phyloP scores from a whole-genome alignment of 2,888 invertebrate species.

The Xestia xanthographa region DNA sequence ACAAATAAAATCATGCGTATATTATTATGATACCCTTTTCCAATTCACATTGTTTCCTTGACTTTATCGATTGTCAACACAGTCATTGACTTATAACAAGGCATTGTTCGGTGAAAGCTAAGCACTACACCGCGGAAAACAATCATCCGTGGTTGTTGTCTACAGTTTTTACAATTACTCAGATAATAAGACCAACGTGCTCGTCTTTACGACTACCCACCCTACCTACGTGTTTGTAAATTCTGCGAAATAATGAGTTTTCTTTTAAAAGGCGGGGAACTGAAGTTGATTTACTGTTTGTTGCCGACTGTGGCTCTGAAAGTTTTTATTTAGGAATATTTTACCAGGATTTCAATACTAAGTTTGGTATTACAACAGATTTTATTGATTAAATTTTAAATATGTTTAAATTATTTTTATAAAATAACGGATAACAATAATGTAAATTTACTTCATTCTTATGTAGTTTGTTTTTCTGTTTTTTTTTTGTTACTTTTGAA shows the following conservation, averaged over 20 bases:
- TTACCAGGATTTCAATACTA: not conserved
- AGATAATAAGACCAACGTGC: slow-evolving; percentile 66
- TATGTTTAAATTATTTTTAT: no score
- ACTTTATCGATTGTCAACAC: slow-evolving; percentile 70
- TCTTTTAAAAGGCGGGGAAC: slow-evolving; percentile 36
- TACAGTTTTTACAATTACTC: slow-evolving; percentile 72
- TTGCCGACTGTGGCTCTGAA: slow-evolving; percentile 7
- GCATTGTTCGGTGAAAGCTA: slow-evolving; percentile 79
- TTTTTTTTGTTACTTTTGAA: no score
- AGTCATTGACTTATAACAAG: slow-evolving; percentile 71
- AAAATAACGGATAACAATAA: no score
- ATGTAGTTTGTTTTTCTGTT: no score
- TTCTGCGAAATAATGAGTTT: slow-evolving; percentile 53
- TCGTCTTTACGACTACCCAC: slow-evolving; percentile 52
- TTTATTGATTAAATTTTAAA: no score
- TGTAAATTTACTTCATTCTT: no score
- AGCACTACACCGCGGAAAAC: slow-evolving; percentile 72
- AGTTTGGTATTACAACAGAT: not conserved
- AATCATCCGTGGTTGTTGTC: slow-evolving; percentile 72
- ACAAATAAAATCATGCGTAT: slow-evolving; percentile 45
- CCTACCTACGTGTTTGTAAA: slow-evolving; percentile 68
- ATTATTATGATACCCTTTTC: slow-evolving; percentile 58
- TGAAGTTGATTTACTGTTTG: slow-evolving; percentile 23
- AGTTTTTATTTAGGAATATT: slow-evolving; percentile 3
- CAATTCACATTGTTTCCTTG: slow-evolving; percentile 66